Evolutionary conservation across 2,888 invertebrate species (phyloP).

Genomic region (Nemoura dubitans): DNA sequence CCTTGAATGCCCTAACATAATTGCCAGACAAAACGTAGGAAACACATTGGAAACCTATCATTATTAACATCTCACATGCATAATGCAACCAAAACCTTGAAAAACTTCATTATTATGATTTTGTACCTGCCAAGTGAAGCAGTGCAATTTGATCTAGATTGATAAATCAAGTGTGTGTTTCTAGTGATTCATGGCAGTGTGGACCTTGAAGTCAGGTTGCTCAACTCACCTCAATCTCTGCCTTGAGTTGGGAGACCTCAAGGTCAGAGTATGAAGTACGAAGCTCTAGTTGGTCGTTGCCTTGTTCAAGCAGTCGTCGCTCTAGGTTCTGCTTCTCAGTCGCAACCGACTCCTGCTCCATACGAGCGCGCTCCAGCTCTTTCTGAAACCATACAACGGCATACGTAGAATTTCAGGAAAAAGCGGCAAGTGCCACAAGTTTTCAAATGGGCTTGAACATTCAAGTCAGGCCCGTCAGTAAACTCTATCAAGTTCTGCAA

Average conservation of each 20-base stretch:
- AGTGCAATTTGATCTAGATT: neutral
- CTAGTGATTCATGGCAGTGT: neutral
- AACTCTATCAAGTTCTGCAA: too few species aligned
- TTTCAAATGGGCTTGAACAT: too few species aligned
- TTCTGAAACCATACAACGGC: slow-evolving; percentile 56
- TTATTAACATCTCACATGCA: neutral
- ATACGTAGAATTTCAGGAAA: too few species aligned
- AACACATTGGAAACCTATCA: neutral
- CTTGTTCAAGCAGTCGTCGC: slow-evolving; percentile 80
- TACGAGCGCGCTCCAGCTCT: slow-evolving; percentile 82
- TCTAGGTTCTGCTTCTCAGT: slow-evolving; percentile 86
- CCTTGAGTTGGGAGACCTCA: slow-evolving; percentile 81
- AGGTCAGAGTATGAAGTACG: slow-evolving; percentile 82
- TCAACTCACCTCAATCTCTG: slow-evolving; percentile 78
- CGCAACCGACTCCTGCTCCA: slow-evolving; percentile 84
- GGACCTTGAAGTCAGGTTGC: neutral
- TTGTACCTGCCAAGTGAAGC: neutral
- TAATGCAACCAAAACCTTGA: neutral
- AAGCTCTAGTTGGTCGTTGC: slow-evolving; percentile 66
- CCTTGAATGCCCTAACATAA: neutral
- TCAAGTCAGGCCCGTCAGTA: too few species aligned
- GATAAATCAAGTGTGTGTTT: neutral
- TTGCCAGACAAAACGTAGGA: neutral
- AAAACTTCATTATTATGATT: neutral
- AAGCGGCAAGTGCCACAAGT: too few species aligned